These are phyloP conservation scores for Sisyra nigra DNA, from an alignment of 2,888 invertebrate species.

Conservation along the genomic window DNA sequence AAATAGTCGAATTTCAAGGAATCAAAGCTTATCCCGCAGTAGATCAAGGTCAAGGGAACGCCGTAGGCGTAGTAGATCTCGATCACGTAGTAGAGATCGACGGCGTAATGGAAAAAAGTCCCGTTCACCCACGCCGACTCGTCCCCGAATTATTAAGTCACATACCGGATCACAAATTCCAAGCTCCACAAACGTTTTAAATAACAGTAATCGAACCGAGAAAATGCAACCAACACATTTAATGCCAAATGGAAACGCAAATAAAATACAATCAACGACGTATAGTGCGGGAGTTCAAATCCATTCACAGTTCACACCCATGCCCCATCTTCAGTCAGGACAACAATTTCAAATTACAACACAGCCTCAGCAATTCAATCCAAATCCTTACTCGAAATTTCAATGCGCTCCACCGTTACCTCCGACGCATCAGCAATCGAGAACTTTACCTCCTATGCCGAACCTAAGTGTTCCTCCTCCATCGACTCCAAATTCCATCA, in stretches of 20 bases:
- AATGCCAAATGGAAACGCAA: constrained; percentile 11
- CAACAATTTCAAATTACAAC: constrained; percentile 21
- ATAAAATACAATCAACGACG: too few relatives aligned
- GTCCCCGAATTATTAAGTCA: constrained; percentile 14
- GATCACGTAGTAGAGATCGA: constrained; percentile 22
- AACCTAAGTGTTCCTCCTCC: constrained; percentile 16
- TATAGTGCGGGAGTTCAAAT: too few relatives aligned
- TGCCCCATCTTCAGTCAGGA: constrained; percentile 32
- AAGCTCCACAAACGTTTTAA: constrained; percentile 11
- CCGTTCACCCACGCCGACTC: constrained; percentile 20
- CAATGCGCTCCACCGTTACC: constrained; percentile 14
- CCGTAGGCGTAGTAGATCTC: constrained; percentile 18
- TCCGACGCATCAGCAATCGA: neutral
- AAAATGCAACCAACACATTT: constrained; percentile 13
- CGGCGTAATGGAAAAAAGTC: constrained; percentile 15
- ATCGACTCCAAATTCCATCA: constrained; percentile 12
- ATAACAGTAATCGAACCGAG: constrained; percentile 13
- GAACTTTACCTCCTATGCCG: constrained; percentile 12
- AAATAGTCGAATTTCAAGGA: constrained; percentile 21
- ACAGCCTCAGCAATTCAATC: constrained; percentile 21
- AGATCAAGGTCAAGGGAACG: constrained; percentile 10
- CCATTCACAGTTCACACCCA: constrained; percentile 19
- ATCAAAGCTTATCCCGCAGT: constrained; percentile 14
- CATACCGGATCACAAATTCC: neutral
- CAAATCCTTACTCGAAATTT: constrained; percentile 14